Base-by-base conservation (phyloP, 1,140 invertebrate species). In the Zaprionus taronus region DNA sequence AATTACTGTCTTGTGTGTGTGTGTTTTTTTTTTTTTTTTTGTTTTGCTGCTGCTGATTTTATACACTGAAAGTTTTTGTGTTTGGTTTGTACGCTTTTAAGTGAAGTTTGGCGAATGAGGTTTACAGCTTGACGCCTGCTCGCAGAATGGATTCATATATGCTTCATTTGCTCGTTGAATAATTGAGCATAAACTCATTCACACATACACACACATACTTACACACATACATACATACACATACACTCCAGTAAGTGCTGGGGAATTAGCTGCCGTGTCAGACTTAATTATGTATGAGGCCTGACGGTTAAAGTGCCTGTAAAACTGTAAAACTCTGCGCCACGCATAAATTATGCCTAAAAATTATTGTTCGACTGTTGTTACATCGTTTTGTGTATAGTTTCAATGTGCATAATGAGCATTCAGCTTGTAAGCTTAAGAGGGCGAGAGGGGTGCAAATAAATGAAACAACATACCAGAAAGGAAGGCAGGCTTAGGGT, bases 261-360 rank as follows among this genome's bases (percentile, higher is more conserved):
- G 63, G 67, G 77, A 81, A 80, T 77, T 72, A 72, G 74, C 69
- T 55, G 71, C 78, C 67, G 83, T 81, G 77, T 80, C 71, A 63
- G 38, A 49, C 24, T 80, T 73, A 81, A 87, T 83, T 87, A 87
- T 87, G 77, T 72, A 87, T 57, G 68, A 79, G 57, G 28, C 47
- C 34, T 65, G 15, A 15, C 60, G 51, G 26, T 44, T 20, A 17
- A 84, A 86, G 63, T 86, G 55, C 26, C 72, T 87, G 70, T 57
- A 71, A 83, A 86, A 86, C 83, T 86, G 72, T 64, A 73, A 82
- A 86, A 83, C 83, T 83, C 64, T 64, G 26, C 44, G 41, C 41
- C 36, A 28, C 12, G 73, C 73, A 87, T 87, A 89, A 87, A 87
- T 87, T 87, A 87, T 83, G 83, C 83, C 77, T 20, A 72, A 68